phyloP scores from a whole-genome alignment of 2,888 invertebrate species.

The Ceratothoa steindachneri region DNA sequence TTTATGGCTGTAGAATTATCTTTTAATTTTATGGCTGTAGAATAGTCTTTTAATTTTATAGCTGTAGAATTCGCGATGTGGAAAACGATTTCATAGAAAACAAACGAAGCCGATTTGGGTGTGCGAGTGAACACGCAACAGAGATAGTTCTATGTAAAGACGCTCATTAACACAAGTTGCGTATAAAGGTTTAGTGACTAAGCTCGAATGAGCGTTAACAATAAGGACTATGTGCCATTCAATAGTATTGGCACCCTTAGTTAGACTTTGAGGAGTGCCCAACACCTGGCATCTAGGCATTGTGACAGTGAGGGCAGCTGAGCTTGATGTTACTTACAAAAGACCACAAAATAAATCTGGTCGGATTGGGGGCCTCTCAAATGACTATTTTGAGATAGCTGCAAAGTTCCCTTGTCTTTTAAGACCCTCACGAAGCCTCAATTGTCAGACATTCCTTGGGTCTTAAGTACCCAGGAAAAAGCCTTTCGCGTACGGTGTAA shows the following conservation, averaged over 20 bases:
- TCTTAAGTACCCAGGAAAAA: not conserved
- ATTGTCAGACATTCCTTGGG: not conserved
- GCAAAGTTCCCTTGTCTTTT: not conserved
- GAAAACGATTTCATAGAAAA: too few relatives aligned
- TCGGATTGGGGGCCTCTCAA: not conserved
- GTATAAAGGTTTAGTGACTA: too few relatives aligned
- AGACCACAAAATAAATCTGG: not conserved
- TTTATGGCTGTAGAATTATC: too few relatives aligned
- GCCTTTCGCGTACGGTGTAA: not conserved
- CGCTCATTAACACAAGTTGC: too few relatives aligned
- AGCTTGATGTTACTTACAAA: not conserved
- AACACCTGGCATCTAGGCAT: slow-evolving; percentile 10
- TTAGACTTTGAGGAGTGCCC: slow-evolving; percentile 3
- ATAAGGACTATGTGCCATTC: not conserved
- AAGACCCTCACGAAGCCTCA: slow-evolving; percentile 1
- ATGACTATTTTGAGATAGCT: not conserved
- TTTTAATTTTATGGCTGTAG: too few relatives aligned
- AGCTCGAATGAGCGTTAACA: not conserved
- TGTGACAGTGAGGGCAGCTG: slow-evolving; percentile 1
- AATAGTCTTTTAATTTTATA: too few relatives aligned
- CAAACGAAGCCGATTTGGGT: too few relatives aligned
- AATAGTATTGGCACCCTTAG: not conserved
- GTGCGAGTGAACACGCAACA: too few relatives aligned
- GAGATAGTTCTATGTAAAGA: too few relatives aligned
- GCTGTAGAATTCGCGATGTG: too few relatives aligned